Base-by-base conservation (phyloP, 2,888 invertebrate genomes). In the Bursaphelenchus okinawaensis region DNA sequence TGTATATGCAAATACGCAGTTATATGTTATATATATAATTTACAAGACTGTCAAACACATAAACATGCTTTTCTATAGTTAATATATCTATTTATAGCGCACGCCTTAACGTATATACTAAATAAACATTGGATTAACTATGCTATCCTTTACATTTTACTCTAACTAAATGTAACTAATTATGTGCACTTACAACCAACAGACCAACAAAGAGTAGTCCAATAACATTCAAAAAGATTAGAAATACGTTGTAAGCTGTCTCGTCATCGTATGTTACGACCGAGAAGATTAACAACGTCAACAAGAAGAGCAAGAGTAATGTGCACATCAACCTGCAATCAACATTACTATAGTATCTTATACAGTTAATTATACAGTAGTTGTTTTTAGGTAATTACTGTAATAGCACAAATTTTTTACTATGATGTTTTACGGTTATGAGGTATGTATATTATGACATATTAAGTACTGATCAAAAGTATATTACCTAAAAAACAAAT, bases 401-500 rank as follows among this genome's bases (percentile, higher is more conserved):
- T 40, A 3, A 4, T 16, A 57, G 27, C 12, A 24, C 20, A 24
- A 26, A 22, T 22, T 57, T 26, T 57, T 26, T 22, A 16, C 24
- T 40, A 40, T 12, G n/a, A 40, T 40, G 40, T 16, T 40, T 40
- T 12, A 16, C 19, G n/a, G 40, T 16, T 16, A 19, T 16, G 40
- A 40, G 40, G 40, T 19, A 16, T 16, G 40, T 40, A 40, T 12
- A 40, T 16, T 40, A 40, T 16, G 40, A 40, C 16, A 16, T 40
- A 40, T 40, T 19, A 40, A 16, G 16, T 16, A n/a, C n/a, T n/a
- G n/a, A n/a, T n/a, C n/a, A 54, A 54, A 54, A 12, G 19, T 62
- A 62, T 6, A 50, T 24, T 29, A 76, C 75, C 76, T 62, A 52
- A 75, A 69, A 12, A 76, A 8, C 16, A 80, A 55, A 64, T 76